These are phyloP conservation scores for Actinia equina DNA, from an alignment of 64 coral and sea anemone species.

Conservation along the genomic window DNA sequence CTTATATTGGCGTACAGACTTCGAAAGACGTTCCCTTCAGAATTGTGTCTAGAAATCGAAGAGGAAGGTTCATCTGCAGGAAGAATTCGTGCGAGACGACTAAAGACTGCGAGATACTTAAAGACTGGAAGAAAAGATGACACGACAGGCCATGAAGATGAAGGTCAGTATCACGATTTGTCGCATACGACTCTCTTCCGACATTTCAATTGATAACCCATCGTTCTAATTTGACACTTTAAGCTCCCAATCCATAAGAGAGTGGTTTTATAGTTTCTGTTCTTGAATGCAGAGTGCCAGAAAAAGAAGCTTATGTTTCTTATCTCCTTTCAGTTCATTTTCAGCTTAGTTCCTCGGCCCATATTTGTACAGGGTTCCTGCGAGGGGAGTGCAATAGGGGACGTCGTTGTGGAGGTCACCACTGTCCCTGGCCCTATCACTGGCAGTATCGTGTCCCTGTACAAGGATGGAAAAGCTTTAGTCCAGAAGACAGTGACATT, in stretches of 20 bases:
- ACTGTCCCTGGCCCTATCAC: conserved; percentile 73
- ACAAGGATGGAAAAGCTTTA: conserved; percentile 60
- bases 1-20: conserved; percentile 16
- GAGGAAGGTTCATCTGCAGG: not conserved
- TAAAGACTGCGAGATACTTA: not conserved
- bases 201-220: not conserved
- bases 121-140: not conserved
- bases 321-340: conserved; percentile 47
- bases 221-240: too few species aligned
- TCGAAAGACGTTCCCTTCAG: not conserved
- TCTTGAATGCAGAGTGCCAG: not conserved
- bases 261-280: too few species aligned
- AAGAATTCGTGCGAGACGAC: not conserved
- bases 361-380: conserved; percentile 63
- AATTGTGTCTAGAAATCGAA: not conserved
- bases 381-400: conserved; percentile 43
- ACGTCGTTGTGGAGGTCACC: conserved; percentile 58
- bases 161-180: not conserved
- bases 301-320: not conserved
- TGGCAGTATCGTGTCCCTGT: conserved; percentile 69
- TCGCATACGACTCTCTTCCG: not conserved
- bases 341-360: conserved; percentile 42
- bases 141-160: not conserved
- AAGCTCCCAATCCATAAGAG: too few species aligned
- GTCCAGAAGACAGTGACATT: conserved; percentile 13